These are phyloP conservation scores for Orthosia incerta DNA, from an alignment of 2,888 invertebrate species.

Conservation along the genomic window DNA sequence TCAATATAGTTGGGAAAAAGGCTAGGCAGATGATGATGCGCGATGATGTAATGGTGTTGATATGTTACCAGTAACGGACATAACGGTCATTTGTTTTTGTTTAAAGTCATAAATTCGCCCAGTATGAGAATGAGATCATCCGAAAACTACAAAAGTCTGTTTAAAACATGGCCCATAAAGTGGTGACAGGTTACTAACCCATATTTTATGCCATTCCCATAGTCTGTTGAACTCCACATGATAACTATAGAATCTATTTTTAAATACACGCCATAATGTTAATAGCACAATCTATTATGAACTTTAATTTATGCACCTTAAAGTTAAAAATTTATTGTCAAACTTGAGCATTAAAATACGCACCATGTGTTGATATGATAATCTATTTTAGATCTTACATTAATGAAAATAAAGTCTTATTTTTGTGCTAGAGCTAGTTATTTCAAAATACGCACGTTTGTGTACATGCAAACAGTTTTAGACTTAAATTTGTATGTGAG, in stretches of 20 bases:
- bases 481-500: background rate
- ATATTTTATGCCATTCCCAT: constrained; percentile 53
- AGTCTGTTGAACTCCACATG: constrained; percentile 51
- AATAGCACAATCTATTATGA: background rate
- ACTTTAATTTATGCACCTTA: background rate
- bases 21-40: too few species aligned
- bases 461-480: background rate
- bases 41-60: too few species aligned
- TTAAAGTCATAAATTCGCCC: background rate
- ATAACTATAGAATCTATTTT: constrained; percentile 52
- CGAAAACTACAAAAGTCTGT: constrained; percentile 19
- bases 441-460: constrained; percentile 17
- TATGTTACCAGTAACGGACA: background rate
- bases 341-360: background rate
- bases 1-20: too few species aligned
- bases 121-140: constrained; percentile 37
- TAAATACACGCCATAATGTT: constrained; percentile 26
- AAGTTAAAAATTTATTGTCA: constrained; percentile 15
- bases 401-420: background rate
- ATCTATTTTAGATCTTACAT: constrained; percentile 23
- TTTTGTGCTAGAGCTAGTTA: background rate
- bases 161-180: constrained; percentile 34
- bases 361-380: background rate
- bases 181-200: constrained; percentile 52
- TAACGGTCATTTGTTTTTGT: background rate